Conservation (phyloP, 2,797 vertebrate genomes). For the Centroberyx gerrardi region DNA sequence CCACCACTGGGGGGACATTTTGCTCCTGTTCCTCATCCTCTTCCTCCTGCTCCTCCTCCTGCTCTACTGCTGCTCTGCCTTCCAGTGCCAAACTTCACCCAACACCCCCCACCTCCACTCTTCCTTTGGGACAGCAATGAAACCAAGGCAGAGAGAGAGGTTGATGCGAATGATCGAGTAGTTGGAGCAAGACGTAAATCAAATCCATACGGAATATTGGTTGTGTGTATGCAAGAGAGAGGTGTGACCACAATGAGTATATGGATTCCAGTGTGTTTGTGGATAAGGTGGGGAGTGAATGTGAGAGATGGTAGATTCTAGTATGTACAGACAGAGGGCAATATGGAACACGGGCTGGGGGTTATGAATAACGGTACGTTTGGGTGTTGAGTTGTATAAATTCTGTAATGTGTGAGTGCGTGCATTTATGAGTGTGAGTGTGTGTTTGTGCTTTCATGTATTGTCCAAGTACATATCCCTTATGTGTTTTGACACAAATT, state of each 20-base stretch:
- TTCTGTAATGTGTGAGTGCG: constrained; percentile 72
- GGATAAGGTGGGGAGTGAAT: constrained; percentile 63
- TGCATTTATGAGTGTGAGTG: constrained; percentile 72
- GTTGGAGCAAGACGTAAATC: constrained; percentile 50
- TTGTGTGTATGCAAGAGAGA: constrained; percentile 57
- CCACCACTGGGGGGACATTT: constrained; percentile 64
- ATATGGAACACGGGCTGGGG: constrained; percentile 52
- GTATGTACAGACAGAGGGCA: constrained; percentile 72
- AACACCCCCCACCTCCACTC: constrained; percentile 80
- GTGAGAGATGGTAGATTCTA: constrained; percentile 63
- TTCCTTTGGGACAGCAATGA: constrained; percentile 86
- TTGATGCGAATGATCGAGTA: constrained; percentile 53
- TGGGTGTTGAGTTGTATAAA: constrained; percentile 76
- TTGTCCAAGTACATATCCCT: constrained; percentile 77
- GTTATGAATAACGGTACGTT: constrained; percentile 67
- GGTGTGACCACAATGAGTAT: constrained; percentile 53
- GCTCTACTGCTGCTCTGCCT: constrained; percentile 87
- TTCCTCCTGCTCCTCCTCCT: constrained; percentile 79
- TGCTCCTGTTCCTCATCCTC: constrained; percentile 83
- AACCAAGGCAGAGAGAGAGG: constrained; percentile 57
- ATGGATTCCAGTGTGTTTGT: constrained; percentile 53
- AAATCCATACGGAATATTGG: constrained; percentile 56
- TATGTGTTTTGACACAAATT: constrained; percentile 78
- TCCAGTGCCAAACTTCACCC: constrained; percentile 88
- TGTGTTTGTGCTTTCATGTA: constrained; percentile 63